Conservation (phyloP, 1,140 invertebrate genomes). For the Drosophila serrata region DNA sequence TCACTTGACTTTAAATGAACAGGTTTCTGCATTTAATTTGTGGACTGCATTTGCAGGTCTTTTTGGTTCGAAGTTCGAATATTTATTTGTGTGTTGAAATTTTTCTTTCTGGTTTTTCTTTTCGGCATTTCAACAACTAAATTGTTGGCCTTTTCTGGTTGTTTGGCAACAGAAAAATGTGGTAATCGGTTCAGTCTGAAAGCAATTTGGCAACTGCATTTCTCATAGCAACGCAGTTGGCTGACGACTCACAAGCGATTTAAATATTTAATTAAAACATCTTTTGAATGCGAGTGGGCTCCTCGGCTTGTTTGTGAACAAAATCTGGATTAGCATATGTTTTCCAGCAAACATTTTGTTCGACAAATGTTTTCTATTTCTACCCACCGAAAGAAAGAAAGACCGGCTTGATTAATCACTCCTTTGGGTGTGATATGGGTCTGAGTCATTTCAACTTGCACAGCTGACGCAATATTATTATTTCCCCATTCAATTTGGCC, state of each 20-base stretch:
- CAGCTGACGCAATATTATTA: constrained; percentile 25
- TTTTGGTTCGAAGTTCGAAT: neutral
- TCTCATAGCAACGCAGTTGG: constrained; percentile 11
- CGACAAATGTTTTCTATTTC: constrained; percentile 32
- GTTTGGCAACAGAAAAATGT: constrained; percentile 39
- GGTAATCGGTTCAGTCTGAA: constrained; percentile 34
- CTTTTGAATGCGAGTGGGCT: constrained; percentile 27
- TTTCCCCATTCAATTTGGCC: constrained; percentile 15
- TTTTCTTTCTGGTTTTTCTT: constrained; percentile 36
- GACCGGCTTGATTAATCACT: constrained; percentile 32
- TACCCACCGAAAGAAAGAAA: neutral
- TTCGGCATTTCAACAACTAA: constrained; percentile 35
- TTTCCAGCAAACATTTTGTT: constrained; percentile 32
- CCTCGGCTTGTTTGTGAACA: neutral
- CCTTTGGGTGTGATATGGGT: constrained; percentile 33
- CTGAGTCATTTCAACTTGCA: constrained; percentile 24
- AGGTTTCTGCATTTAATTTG: constrained; percentile 19
- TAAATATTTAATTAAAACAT: constrained; percentile 40
- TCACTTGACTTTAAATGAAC: constrained; percentile 14
- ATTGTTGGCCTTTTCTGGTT: constrained; percentile 46
- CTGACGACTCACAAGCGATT: constrained; percentile 10
- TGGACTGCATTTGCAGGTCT: constrained; percentile 17
- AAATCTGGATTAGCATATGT: constrained; percentile 44
- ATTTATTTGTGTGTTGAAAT: constrained; percentile 8
- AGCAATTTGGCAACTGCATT: constrained; percentile 63